Evolutionary conservation across 2,113 vertebrate species (phyloP), one percentile per base, ranked within the genome.

Genomic region (Xerus inauris): DNA sequence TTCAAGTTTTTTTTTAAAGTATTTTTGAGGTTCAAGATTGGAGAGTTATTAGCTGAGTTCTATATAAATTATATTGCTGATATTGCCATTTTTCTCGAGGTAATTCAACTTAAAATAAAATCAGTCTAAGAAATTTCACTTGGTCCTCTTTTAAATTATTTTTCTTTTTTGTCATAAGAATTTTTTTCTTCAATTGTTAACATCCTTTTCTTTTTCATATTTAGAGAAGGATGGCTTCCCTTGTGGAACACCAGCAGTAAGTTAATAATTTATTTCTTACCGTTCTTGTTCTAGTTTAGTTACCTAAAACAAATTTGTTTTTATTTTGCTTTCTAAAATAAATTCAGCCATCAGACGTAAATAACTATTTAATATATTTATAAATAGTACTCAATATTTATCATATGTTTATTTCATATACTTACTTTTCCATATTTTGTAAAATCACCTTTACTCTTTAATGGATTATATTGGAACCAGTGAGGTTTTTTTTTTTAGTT

Each of bases 151-250:
- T 93, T 75, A 5, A 38, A 51, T 96, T 80, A 76, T 79, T 10
- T 64, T 81, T 75, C 12, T 19, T 51, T 51, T 85, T 85, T 82
- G 40, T 77, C 47, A 64, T 82, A 38, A 91, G 51, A 10, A 75
- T 94, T 87, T 82, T n/a, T 94, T 73, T 96, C 87, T 89, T 57
- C 45, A 89, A 51, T 90, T 93, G 24, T 49, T 96, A 84, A 72
- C 62, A 73, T 97, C 92, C 38, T 96, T 92, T 98, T 80, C 80
- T 97, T 49, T 93, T 98, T 76, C 51, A 11, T 97, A 49, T 95
- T 93, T 95, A 99, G 99, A 99, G 97, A 99, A 99, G 98, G 99
- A 99, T 93, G 98, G 99, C 20, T 99, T 99, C 96, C 99, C 99
- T 97, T 99, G 99, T 97, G 99, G 99, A 97, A 98, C 99, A 75